Base-by-base conservation (phyloP, 1,140 invertebrate species). In the Armadillidium nasatum region DNA sequence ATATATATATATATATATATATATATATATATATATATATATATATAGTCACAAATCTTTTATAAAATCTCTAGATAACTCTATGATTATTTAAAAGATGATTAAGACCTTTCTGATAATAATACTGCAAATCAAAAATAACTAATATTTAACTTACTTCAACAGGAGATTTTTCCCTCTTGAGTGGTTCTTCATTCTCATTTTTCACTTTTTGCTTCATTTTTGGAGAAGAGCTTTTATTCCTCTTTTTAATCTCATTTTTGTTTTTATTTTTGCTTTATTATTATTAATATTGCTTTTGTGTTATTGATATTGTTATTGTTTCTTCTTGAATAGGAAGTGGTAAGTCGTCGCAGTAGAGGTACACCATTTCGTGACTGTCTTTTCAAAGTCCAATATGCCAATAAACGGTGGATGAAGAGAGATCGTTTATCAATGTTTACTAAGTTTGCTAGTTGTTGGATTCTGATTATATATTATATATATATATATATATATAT, bases 331-430 rank as follows among this genome's bases (percentile, higher is more conserved):
- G 84, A 80, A 81, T 87, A 84, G 43, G 86, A 83, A 81, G 90
- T 92, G 84, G 96, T 94, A 45, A 97, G 84, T 22, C 97, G 86
- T 76, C 96, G 85, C 33, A 99, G 84, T 44, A 99, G 86, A 0
- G 97, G 97, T 10, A 99, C 97, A 0, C 97, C 97, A 86, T 98
- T 98, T 70, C 97, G 85, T 75, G 93, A 93, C 83, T 97, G 94
- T n/a, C 97, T 79, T 81, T 90, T 90, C 46, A 89, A 81, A 19
- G 86, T 88, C 89, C 89, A 89, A 83, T 88, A 89, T n/a, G 82
- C 82, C 54, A 82, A 71, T n/a, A 82, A 75, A 54, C 94, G 86
- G 83, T 95, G 93, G 78, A 98, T 91, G 82, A 98, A 92, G 80
- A 93, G 90, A 70, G 91, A 92, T 77, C 93, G 93, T 82, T 92